A percentile compares a stretch with the other conserved stretches of the same genome.
phyloP scores from a whole-genome alignment of 2,797 vertebrate genomes.

The Enteromius treurensis region DNA sequence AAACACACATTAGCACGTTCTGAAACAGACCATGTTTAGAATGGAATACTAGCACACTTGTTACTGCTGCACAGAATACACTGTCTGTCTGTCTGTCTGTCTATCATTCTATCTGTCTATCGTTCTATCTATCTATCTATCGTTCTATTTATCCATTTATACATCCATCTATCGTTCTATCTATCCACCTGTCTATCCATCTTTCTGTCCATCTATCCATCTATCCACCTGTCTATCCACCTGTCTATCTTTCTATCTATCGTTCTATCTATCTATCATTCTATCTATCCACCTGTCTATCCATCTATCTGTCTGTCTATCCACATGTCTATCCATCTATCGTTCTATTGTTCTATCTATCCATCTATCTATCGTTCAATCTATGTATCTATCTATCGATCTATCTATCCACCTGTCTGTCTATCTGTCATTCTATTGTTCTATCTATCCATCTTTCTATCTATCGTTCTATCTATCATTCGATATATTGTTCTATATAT shows the following conservation, averaged over 20 bases:
- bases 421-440: too few relatives aligned
- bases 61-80: neutral
- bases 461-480: too few relatives aligned
- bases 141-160: neutral
- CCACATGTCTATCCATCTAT: too few relatives aligned
- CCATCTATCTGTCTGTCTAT: neutral
- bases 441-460: too few relatives aligned
- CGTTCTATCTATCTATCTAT: neutral
- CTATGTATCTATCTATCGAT: neutral
- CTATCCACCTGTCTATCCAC: neutral
- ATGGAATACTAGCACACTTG: neutral
- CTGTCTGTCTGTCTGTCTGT: neutral
- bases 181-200: neutral
- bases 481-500: too few relatives aligned
- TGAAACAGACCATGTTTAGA: slow-evolving; percentile 15
- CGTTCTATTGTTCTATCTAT: neutral
- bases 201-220: too few relatives aligned
- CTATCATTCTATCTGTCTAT: neutral
- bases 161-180: neutral
- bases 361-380: neutral
- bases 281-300: neutral
- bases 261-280: neutral
- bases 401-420: neutral
- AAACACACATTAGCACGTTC: slow-evolving; percentile 31
- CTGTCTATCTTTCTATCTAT: neutral